phyloP scores from a whole-genome alignment of 2,888 invertebrate species.

The Lampropteryx suffumata region DNA sequence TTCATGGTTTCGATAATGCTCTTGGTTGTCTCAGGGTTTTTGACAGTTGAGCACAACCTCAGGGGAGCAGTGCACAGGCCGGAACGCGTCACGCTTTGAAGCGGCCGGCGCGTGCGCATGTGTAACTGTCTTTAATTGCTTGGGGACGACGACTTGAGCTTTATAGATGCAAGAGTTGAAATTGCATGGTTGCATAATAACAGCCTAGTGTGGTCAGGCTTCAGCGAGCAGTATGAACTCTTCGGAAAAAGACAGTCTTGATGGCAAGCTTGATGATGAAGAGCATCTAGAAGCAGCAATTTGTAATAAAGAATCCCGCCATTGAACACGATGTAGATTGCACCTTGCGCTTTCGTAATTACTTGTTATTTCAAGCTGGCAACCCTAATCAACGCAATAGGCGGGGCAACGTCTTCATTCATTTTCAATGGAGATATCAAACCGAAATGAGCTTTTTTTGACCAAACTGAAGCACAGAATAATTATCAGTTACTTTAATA shows the following conservation, averaged over 20 bases:
- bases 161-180: slow-evolving; percentile 2
- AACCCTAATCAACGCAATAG: slow-evolving; percentile 18
- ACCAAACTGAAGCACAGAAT: slow-evolving; percentile 7
- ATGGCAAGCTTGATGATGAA: too few relatives aligned
- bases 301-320: too few relatives aligned
- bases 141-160: slow-evolving; percentile 42
- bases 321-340: not conserved
- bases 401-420: slow-evolving; percentile 13
- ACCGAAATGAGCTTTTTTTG: slow-evolving; percentile 19
- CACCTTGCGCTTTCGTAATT: slow-evolving; percentile 10
- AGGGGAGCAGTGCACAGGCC: slow-evolving; percentile 40
- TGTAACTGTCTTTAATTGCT: slow-evolving; percentile 64
- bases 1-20: too few relatives aligned
- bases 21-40: slow-evolving; percentile 15
- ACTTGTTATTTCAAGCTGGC: slow-evolving; percentile 14
- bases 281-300: too few relatives aligned
- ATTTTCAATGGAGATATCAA: slow-evolving; percentile 19
- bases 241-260: too few relatives aligned
- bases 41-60: slow-evolving; percentile 47
- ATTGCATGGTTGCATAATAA: not conserved
- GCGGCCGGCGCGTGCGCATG: slow-evolving; percentile 18
- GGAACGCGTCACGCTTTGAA: slow-evolving; percentile 69
- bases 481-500: slow-evolving; percentile 2
- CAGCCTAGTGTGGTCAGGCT: too few relatives aligned
- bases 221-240: too few relatives aligned